These are phyloP conservation scores for Thelaira solivaga DNA, from an alignment of 2,888 invertebrate genomes.

Conservation along the genomic window DNA sequence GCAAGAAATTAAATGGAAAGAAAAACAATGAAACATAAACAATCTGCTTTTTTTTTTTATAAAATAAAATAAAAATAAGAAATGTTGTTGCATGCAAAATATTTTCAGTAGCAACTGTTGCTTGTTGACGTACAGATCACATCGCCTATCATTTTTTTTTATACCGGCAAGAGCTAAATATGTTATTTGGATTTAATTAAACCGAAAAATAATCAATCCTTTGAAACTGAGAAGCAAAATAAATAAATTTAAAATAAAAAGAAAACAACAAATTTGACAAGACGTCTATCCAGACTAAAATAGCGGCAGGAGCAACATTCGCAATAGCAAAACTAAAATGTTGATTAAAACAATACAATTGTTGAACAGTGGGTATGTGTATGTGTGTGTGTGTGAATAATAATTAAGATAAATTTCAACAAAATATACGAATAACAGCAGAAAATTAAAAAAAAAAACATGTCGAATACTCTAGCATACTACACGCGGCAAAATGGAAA, in stretches of 20 bases:
- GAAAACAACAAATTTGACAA: conserved; percentile 24
- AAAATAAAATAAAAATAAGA: conserved; percentile 51
- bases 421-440: neutral
- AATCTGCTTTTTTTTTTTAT: conserved; percentile 6
- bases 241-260: conserved; percentile 5
- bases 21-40: conserved; percentile 30
- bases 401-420: neutral
- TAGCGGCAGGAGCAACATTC: neutral
- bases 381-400: neutral
- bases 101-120: conserved; percentile 59
- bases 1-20: neutral
- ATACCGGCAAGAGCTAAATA: neutral
- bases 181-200: neutral
- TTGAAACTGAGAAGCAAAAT: neutral
- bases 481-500: too few species aligned
- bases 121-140: conserved; percentile 51
- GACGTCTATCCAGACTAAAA: conserved; percentile 15
- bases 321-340: conserved; percentile 38
- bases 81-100: conserved; percentile 48
- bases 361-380: conserved; percentile 48
- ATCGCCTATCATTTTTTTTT: neutral
- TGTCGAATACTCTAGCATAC: too few species aligned
- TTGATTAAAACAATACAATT: conserved; percentile 46
- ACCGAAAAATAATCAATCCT: too few species aligned
- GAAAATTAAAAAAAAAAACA: too few species aligned